phyloP scores from a whole-genome alignment of 2,797 vertebrate species.

The Megalops cyprinoides region DNA sequence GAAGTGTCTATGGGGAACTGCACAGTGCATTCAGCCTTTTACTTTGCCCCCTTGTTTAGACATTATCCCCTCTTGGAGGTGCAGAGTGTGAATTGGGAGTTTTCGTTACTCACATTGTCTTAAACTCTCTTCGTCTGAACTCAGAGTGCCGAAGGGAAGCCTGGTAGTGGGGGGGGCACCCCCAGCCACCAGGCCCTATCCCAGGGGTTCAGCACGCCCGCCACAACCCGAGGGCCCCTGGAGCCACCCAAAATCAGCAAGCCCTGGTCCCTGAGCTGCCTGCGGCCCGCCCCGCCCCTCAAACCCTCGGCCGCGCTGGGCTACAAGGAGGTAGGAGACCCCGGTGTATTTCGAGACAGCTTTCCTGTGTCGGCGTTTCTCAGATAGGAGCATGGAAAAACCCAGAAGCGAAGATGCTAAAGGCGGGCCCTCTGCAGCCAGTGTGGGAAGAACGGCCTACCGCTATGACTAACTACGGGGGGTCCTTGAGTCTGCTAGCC shows the following conservation, averaged over 20 bases:
- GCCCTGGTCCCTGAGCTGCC: conserved; percentile 96
- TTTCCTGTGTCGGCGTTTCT: conserved; percentile 45
- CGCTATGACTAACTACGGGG: conserved; percentile 25
- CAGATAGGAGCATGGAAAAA: conserved; percentile 1
- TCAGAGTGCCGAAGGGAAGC: conserved; percentile 67
- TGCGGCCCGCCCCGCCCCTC: conserved; percentile 95
- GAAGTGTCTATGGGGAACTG: neutral
- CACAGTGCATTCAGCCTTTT: neutral
- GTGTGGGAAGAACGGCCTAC: conserved; percentile 3
- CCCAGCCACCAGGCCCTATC: conserved; percentile 69
- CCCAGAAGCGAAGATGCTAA: neutral
- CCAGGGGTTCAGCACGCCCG: conserved; percentile 70
- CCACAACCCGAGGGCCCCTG: conserved; percentile 82
- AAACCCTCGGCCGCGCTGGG: conserved; percentile 93
- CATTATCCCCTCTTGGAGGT: too few species aligned
- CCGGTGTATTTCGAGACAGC: neutral
- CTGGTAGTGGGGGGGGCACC: conserved; percentile 60
- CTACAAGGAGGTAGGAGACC: conserved; percentile 91
- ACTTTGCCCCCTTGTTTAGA: too few species aligned
- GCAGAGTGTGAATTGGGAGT: neutral
- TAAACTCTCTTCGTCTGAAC: neutral
- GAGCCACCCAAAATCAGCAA: conserved; percentile 92
- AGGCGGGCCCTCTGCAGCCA: neutral
- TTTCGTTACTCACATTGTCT: neutral
- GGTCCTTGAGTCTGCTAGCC: conserved; percentile 29